phyloP scores from a whole-genome alignment of 2,888 invertebrate genomes.

The Drosophila borealis region DNA sequence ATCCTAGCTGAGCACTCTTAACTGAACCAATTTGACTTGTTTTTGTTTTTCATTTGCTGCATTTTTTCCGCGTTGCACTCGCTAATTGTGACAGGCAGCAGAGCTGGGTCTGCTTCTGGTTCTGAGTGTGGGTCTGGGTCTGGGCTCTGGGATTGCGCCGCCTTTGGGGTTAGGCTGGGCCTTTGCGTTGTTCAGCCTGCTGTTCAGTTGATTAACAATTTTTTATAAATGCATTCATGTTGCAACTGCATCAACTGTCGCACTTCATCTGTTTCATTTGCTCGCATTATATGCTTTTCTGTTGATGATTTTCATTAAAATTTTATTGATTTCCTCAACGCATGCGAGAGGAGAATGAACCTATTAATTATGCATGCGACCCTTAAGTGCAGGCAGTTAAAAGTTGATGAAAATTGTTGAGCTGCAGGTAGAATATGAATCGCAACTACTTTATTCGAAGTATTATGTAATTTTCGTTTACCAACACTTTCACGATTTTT shows the following conservation, averaged over 20 bases:
- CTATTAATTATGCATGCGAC: constrained; percentile 45
- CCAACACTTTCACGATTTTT: not conserved
- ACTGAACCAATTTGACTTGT: not conserved
- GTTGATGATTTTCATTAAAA: constrained; percentile 36
- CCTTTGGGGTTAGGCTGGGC: constrained; percentile 12
- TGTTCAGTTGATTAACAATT: constrained; percentile 67
- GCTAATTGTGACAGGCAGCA: constrained; percentile 51
- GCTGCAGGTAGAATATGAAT: constrained; percentile 1
- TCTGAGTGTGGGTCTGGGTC: not conserved
- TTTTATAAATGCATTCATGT: constrained; percentile 66
- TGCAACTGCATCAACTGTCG: constrained; percentile 38
- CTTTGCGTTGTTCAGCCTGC: constrained; percentile 47
- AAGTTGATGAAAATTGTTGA: not conserved
- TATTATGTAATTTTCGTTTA: not conserved
- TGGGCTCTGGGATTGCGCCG: constrained; percentile 2
- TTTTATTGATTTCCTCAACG: constrained; percentile 36
- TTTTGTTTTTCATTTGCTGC: constrained; percentile 22
- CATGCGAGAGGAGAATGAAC: constrained; percentile 18
- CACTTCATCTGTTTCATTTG: constrained; percentile 24
- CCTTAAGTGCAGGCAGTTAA: constrained; percentile 11
- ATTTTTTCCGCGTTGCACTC: constrained; percentile 45
- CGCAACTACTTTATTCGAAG: constrained; percentile 3
- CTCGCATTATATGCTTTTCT: constrained; percentile 10
- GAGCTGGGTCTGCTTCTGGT: not conserved
- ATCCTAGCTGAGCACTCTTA: not conserved